Evolutionary conservation across 2,113 vertebrate genomes (phyloP), one percentile per base, ranked within the genome.

Genomic region (Theristicus caerulescens): DNA sequence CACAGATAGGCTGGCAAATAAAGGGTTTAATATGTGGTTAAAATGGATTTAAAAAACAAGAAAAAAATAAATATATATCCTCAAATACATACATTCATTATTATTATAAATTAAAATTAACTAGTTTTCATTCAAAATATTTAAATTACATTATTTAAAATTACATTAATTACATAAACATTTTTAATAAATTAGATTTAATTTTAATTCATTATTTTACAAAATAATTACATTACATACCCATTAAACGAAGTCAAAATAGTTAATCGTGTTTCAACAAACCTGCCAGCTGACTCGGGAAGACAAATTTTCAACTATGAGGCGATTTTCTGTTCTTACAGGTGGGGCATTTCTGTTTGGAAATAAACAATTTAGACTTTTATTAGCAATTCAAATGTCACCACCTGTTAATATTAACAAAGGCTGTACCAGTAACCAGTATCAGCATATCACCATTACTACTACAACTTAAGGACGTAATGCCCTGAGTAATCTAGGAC

Each of bases 1-100:
- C 99, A 99, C 99, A 99, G 99, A 99, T 98, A 99, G 98, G 99
- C 99, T 99, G 99, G 99, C 98, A 99, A 99, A 99, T 99, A 99
- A 99, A 99, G 99, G 99, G 99, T 99, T 99, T 99, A 99, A 99
- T 99, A 99, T 99, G 99, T 99, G 99, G 99, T 99, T 99, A 99
- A 99, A 99, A 98, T 98, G 98, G 97, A 98, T 98, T 98, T 98
- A 97, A 80, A 98, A 97, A 98, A 97, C 98, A 98, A 97, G 97
- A 96, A 98, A 97, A 97, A 98, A 98, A 96, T 81, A 94, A 94
- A 97, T 88, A 96, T 97, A 98, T 97, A 98, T 97, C 98, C 98
- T 98, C 97, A 98, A 98, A 98, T 87, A 98, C 93, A 97, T 84
- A 98, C 96, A 98, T 96, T 96, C 77, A 97, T 92, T 62, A 97